Conservation (phyloP, 2,888 invertebrate species). For the Girardia tigrina region DNA sequence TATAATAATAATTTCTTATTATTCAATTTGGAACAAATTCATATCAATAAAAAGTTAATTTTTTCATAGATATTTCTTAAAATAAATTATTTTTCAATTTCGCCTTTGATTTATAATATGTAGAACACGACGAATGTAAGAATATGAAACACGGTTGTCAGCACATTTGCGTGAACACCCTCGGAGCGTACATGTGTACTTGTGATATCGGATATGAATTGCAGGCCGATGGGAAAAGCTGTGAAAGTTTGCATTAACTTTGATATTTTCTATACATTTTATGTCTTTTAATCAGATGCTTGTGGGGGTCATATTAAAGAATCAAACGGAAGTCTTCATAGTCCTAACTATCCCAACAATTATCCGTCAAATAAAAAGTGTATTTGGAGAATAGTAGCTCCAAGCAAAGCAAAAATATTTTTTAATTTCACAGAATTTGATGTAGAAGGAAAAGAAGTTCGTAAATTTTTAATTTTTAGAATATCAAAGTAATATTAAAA, state of each 20-base stretch:
- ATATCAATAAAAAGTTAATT: too few relatives aligned
- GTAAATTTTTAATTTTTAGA: too few relatives aligned
- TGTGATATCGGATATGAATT: slow-evolving; percentile 88
- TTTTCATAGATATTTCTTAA: too few relatives aligned
- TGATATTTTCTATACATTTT: neutral
- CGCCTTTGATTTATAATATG: too few relatives aligned
- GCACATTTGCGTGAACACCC: slow-evolving; percentile 84
- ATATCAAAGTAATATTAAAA: too few relatives aligned
- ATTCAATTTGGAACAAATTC: too few relatives aligned
- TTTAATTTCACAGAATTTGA: slow-evolving; percentile 94
- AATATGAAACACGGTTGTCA: slow-evolving; percentile 79
- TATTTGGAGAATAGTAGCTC: slow-evolving; percentile 90
- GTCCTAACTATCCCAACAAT: slow-evolving; percentile 82
- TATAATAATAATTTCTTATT: too few relatives aligned
- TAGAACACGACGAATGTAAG: slow-evolving; percentile 86
- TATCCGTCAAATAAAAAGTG: slow-evolving; percentile 90
- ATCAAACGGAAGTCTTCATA: slow-evolving; percentile 79
- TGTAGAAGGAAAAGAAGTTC: slow-evolving; percentile 85
- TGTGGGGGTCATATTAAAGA: slow-evolving; percentile 81
- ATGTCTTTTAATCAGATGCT: slow-evolving; percentile 60
- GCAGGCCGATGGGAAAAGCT: slow-evolving; percentile 88
- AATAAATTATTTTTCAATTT: too few relatives aligned
- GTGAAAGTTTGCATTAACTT: slow-evolving; percentile 62
- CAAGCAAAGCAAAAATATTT: slow-evolving; percentile 77
- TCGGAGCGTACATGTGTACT: slow-evolving; percentile 70